Evolutionary conservation across 2,797 vertebrate genomes (phyloP).

Genomic region (Enteromius anoplus): DNA sequence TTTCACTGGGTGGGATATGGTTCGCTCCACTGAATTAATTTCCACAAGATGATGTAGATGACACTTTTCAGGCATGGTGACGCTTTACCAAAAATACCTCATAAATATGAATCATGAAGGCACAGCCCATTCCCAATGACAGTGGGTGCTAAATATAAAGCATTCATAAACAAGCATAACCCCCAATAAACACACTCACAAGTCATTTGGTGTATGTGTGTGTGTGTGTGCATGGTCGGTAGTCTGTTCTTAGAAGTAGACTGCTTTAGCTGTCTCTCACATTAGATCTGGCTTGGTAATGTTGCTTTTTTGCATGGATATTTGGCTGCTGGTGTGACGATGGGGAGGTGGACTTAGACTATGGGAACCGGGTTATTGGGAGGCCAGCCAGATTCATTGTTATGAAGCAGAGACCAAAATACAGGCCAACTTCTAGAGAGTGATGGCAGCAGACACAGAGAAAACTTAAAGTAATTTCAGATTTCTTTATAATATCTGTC

Average conservation of each 20-base stretch:
- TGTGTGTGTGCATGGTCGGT: neutral
- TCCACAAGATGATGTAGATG: slow-evolving; percentile 37
- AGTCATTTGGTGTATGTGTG: neutral
- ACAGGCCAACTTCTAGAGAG: slow-evolving; percentile 17
- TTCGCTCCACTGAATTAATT: slow-evolving; percentile 33
- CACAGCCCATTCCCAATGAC: slow-evolving; percentile 5
- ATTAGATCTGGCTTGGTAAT: slow-evolving; percentile 57
- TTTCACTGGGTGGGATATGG: slow-evolving; percentile 15
- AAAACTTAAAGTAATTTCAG: neutral
- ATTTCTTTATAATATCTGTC: neutral
- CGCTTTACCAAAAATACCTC: slow-evolving; percentile 39
- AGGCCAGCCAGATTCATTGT: slow-evolving; percentile 75
- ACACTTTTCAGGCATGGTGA: slow-evolving; percentile 38
- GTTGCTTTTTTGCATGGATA: slow-evolving; percentile 73
- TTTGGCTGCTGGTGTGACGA: slow-evolving; percentile 69
- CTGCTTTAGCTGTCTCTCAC: slow-evolving; percentile 16
- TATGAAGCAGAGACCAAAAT: slow-evolving; percentile 49
- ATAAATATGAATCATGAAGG: slow-evolving; percentile 36
- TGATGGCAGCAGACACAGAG: neutral
- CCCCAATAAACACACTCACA: neutral
- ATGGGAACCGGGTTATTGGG: slow-evolving; percentile 73
- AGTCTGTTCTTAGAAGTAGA: slow-evolving; percentile 30
- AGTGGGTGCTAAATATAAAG: slow-evolving; percentile 9
- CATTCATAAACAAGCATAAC: slow-evolving; percentile 26
- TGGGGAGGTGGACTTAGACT: slow-evolving; percentile 64